Conservation (phyloP, 2,113 vertebrate genomes). For the Tenrec ecaudatus region DNA sequence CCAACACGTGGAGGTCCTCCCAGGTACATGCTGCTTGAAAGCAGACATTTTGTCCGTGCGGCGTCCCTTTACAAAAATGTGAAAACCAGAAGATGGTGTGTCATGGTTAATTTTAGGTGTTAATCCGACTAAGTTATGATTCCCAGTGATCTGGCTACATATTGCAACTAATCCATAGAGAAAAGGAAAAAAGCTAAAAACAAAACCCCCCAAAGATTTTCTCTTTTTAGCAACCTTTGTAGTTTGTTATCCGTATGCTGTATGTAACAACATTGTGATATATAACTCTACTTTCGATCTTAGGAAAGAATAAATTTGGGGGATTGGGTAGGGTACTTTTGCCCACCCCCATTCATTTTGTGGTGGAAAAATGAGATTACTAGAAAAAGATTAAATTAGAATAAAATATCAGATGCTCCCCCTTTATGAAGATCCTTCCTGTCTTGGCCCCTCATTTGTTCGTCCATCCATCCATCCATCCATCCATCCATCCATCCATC, state of each 20-base stretch:
- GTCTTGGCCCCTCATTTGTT: neutral
- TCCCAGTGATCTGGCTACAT: neutral
- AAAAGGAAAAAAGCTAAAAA: neutral
- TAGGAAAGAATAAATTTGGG: slow-evolving; percentile 11
- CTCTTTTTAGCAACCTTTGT: neutral
- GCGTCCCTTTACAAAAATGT: neutral
- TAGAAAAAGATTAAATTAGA: neutral
- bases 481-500: too few relatives aligned
- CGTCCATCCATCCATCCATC: too few relatives aligned
- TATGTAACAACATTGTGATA: neutral
- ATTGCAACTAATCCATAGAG: too few relatives aligned
- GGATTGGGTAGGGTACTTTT: slow-evolving; percentile 9
- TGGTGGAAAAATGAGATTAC: neutral
- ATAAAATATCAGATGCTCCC: neutral
- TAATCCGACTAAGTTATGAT: neutral
- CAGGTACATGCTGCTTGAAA: neutral
- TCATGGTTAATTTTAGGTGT: neutral
- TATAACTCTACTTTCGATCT: neutral
- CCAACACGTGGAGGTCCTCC: neutral
- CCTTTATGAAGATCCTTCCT: neutral
- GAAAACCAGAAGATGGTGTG: neutral
- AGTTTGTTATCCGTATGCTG: neutral
- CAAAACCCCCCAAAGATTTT: neutral
- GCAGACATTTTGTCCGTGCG: neutral
- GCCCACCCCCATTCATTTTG: neutral